phyloP scores from a whole-genome alignment of 1,140 invertebrate genomes.

The Andricus grossulariae region DNA sequence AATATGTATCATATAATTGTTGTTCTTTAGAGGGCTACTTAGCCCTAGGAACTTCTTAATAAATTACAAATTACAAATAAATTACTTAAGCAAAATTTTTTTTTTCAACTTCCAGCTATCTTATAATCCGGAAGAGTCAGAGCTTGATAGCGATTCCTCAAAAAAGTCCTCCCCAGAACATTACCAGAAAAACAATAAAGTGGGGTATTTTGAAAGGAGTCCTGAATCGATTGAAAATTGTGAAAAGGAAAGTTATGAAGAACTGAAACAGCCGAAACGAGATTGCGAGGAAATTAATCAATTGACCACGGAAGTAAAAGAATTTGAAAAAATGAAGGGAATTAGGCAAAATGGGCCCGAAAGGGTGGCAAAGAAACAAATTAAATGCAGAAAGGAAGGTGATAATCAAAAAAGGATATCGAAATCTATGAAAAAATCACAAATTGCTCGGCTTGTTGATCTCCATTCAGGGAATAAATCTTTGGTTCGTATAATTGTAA shows the following conservation, averaged over 20 bases:
- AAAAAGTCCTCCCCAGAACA: neutral
- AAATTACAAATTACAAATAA: too few relatives aligned
- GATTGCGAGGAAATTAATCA: conserved; percentile 14
- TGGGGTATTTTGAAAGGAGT: neutral
- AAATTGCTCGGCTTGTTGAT: neutral
- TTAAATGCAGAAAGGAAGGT: neutral
- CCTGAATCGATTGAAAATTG: conserved; percentile 10
- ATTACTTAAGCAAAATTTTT: too few relatives aligned
- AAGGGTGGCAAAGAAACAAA: neutral
- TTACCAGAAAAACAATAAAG: conserved; percentile 9
- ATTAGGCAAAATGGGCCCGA: neutral
- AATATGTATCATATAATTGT: too few relatives aligned
- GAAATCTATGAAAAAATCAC: conserved; percentile 11
- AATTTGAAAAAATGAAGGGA: neutral
- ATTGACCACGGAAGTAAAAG: neutral
- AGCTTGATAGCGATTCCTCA: conserved; percentile 1
- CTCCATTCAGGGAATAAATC: neutral
- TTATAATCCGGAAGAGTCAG: neutral
- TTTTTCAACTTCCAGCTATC: neutral
- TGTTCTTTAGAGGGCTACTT: too few relatives aligned
- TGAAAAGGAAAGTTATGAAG: neutral
- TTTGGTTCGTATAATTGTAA: neutral
- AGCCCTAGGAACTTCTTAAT: too few relatives aligned
- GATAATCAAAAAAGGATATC: neutral
- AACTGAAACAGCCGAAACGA: neutral